phyloP scores from a whole-genome alignment of 1,140 invertebrate species.

The Drosophila orena region DNA sequence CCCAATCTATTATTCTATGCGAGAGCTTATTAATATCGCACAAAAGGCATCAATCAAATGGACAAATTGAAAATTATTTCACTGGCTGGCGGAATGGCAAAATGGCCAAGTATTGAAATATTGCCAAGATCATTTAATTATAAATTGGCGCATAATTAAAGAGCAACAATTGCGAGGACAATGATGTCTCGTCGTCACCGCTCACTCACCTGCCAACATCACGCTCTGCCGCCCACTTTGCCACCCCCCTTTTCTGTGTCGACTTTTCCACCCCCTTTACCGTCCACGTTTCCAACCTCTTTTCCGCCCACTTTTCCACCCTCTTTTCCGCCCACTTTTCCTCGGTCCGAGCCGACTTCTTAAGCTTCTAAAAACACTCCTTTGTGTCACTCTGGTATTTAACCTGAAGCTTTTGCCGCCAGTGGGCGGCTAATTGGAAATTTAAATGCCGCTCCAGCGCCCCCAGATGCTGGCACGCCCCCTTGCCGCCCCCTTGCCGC shows the following conservation, averaged over 20 bases:
- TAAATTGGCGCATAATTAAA: constrained; percentile 43
- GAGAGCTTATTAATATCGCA: constrained; percentile 18
- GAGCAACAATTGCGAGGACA: constrained; percentile 32
- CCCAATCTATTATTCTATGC: constrained; percentile 21
- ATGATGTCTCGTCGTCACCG: neutral
- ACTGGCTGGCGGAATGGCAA: constrained; percentile 29
- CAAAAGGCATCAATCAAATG: constrained; percentile 27
- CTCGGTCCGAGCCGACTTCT: constrained; percentile 1
- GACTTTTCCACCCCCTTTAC: no score
- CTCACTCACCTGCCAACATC: neutral
- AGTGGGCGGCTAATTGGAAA: constrained; percentile 48
- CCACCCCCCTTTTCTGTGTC: no score
- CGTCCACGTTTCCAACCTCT: neutral
- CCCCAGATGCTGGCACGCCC: constrained; percentile 11
- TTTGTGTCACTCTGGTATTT: constrained; percentile 50
- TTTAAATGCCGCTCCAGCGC: constrained; percentile 39
- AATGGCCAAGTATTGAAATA: constrained; percentile 5
- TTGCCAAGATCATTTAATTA: constrained; percentile 41
- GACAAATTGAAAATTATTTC: constrained; percentile 31
- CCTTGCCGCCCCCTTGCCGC: neutral
- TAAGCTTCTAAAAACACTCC: constrained; percentile 51
- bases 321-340: neutral
- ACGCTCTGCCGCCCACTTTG: no score
- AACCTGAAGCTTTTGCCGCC: constrained; percentile 24
- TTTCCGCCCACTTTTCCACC: neutral